Base-by-base conservation (phyloP, 1,140 invertebrate genomes). In the Rhizoglyphus robini region DNA sequence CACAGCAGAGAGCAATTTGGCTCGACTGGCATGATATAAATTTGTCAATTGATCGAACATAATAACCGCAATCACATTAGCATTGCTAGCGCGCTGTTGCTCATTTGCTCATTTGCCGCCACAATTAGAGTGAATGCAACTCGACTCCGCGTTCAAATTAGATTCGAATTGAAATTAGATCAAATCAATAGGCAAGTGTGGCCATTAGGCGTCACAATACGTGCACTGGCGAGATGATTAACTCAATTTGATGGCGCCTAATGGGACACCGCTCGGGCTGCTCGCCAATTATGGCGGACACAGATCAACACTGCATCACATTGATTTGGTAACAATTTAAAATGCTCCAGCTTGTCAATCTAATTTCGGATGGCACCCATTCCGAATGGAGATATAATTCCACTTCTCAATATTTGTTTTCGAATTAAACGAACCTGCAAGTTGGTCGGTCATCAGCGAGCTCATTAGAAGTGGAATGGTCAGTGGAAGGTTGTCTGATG, bases 11-110 rank as follows among this genome's bases (percentile, higher is more conserved):
- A 41, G 36, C 36, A 8, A 41, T 41, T 8, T 41, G 36, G 36
- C 36, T 41, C 36, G 36, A 8, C 8, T 11, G 25, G n/a, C 20
- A 5, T 29, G 13, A 5, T 57, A 25, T 27, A 25, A 62, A 62
- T 18, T 27, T 27, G 30, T 25, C 30, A 62, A 32, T 8, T 62
- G 13, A 60, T 60, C 25, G 58, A 34, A 2, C 59, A 38, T 62
- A 8, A 62, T 8, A 62, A 62, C 51, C 51, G 20, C 51, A 54
- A 54, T 54, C 31, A 25, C 51, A 54, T 54, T 54, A 54, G 51
- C 51, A 54, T 46, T 46, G 15, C 41, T 46, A 23, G 41, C 41
- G 41, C n/a, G 41, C 41, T 15, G 23, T 46, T 15, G 41, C 41
- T 15, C 20, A 20, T 25, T 27, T 8, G 8, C 8, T 54, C 8